Percentiles rank a stretch among this genome's conserved stretches.
Conservation (phyloP, 2,113 vertebrate genomes). For the Dromas ardeola region DNA sequence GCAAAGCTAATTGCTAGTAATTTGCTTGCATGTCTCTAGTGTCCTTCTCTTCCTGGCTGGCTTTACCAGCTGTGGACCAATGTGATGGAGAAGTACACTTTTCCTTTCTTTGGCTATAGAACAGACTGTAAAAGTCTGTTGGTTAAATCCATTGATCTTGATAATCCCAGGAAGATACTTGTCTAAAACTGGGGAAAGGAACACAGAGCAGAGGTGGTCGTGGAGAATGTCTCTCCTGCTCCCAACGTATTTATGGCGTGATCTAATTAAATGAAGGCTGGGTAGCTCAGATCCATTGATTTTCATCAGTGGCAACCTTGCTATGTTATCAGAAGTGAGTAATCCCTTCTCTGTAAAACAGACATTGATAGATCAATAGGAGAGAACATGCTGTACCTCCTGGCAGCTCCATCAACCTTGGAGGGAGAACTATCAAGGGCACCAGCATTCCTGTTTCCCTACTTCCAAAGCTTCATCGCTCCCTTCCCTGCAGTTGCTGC, state of each 20-base stretch:
- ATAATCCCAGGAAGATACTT: background rate
- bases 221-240: background rate
- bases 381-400: conserved; percentile 58
- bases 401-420: conserved; percentile 68
- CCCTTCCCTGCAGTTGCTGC: background rate
- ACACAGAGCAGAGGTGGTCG: background rate
- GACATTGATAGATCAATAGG: conserved; percentile 71
- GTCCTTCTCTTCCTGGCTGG: background rate
- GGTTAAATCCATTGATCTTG: background rate
- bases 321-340: conserved; percentile 69
- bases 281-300: conserved; percentile 57
- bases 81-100: background rate
- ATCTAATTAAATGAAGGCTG: conserved; percentile 60
- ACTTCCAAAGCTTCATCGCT: background rate
- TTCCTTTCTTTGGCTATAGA: background rate
- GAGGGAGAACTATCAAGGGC: conserved; percentile 24
- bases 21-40: background rate
- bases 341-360: conserved; percentile 65
- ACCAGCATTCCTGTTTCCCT: background rate
- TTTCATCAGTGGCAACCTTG: conserved; percentile 71
- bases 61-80: background rate
- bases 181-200: background rate
- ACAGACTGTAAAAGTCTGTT: background rate
- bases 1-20: conserved; percentile 19
- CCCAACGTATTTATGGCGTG: background rate